Percentiles rank a stretch among this genome's conserved stretches.
phyloP scores from a whole-genome alignment of 1,140 invertebrate genomes.

The Centruroides vittatus region DNA sequence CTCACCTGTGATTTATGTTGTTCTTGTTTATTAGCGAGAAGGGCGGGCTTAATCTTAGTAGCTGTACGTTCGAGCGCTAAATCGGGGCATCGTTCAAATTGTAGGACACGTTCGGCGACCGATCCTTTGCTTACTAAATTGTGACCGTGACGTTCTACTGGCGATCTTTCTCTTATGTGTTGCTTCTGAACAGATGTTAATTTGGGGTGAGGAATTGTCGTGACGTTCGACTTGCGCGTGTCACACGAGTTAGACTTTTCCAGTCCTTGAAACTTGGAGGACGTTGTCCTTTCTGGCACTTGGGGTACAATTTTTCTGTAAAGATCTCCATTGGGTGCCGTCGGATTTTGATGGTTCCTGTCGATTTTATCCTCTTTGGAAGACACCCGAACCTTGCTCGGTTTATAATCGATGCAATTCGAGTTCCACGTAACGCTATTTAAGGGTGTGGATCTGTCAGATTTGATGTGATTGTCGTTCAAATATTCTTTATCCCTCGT shows the following conservation, averaged over 20 bases:
- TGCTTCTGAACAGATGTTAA: conserved; percentile 43
- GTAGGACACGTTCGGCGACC: conserved; percentile 75
- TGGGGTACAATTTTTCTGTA: too few species aligned
- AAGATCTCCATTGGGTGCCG: too few species aligned
- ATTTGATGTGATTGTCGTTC: not conserved
- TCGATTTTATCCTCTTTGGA: too few species aligned
- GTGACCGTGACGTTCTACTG: conserved; percentile 12
- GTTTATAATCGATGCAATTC: too few species aligned
- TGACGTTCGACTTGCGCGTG: not conserved
- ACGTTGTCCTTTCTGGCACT: too few species aligned
- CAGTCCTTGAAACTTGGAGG: too few species aligned
- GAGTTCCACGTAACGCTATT: too few species aligned
- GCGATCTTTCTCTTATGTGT: conserved; percentile 36
- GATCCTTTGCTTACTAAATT: conserved; percentile 69
- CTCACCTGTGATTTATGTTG: too few species aligned
- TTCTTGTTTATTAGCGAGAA: conserved; percentile 1
- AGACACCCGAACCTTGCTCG: too few species aligned
- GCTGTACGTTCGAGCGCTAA: conserved; percentile 11
- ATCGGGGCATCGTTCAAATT: conserved; percentile 77
- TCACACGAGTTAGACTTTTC: too few species aligned
- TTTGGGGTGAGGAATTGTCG: conserved; percentile 46
- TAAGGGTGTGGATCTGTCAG: too few species aligned
- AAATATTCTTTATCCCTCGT: not conserved
- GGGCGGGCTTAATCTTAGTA: not conserved
- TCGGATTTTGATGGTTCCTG: too few species aligned